A percentile compares a stretch with the other conserved stretches of the same genome.
phyloP scores from a whole-genome alignment of 2,113 vertebrate species.

The Mirza zaza region DNA sequence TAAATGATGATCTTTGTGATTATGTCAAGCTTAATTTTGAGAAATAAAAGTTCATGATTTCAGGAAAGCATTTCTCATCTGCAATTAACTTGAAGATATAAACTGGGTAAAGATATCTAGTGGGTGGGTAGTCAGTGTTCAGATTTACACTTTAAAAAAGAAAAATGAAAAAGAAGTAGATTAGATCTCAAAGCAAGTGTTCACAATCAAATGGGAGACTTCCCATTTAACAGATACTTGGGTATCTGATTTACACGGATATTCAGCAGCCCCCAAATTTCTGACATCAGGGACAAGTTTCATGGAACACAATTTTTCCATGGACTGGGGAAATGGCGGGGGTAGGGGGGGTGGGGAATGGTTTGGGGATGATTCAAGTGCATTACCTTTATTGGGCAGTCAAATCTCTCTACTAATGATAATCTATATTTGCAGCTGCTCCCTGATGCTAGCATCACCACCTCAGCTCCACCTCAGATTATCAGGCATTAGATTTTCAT shows the following conservation, averaged over 20 bases:
- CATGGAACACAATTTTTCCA: too few species aligned
- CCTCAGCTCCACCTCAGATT: too few species aligned
- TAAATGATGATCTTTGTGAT: slow-evolving; percentile 17
- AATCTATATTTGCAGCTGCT: too few species aligned
- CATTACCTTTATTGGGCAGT: too few species aligned
- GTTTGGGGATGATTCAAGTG: too few species aligned
- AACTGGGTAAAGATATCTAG: not conserved
- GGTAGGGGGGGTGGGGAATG: too few species aligned
- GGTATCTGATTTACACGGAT: slow-evolving; percentile 26
- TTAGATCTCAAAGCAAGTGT: not conserved
- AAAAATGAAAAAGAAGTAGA: not conserved
- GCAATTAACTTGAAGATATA: slow-evolving; percentile 19
- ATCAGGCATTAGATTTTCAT: too few species aligned
- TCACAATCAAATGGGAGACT: not conserved
- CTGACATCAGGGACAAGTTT: too few species aligned
- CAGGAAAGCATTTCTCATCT: slow-evolving; percentile 36
- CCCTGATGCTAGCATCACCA: too few species aligned
- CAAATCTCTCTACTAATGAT: too few species aligned
- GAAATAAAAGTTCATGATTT: slow-evolving; percentile 45
- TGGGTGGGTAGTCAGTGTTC: not conserved
- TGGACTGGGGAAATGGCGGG: too few species aligned
- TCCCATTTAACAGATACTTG: slow-evolving; percentile 55
- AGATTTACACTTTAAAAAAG: slow-evolving; percentile 40
- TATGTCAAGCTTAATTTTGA: slow-evolving; percentile 38
- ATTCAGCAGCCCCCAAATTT: not conserved